Percentiles rank a stretch among this genome's conserved stretches.
Conservation (phyloP, 2,797 vertebrate species). For the Scarus forsteni region DNA sequence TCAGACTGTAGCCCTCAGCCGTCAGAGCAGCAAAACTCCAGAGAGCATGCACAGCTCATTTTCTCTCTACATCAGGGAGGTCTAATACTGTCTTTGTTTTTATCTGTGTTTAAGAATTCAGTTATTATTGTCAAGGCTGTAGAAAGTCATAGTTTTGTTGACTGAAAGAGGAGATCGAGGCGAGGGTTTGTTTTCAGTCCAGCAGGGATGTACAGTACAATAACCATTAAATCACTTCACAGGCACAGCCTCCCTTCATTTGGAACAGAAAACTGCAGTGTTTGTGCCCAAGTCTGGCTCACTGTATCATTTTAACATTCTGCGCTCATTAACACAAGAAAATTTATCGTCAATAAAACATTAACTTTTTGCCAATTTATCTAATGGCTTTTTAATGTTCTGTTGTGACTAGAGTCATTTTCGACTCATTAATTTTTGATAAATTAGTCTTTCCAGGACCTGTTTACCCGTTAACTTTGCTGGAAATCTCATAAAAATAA, state of each 20-base stretch:
- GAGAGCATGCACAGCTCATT: constrained; percentile 16
- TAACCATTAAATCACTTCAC: constrained; percentile 7
- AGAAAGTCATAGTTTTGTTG: constrained; percentile 3
- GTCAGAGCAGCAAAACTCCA: constrained; percentile 18
- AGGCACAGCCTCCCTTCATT: neutral
- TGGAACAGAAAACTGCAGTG: neutral
- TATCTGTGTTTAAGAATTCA: constrained; percentile 4
- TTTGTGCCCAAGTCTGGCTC: neutral
- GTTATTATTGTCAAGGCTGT: neutral
- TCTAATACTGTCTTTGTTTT: neutral
- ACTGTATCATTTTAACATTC: neutral
- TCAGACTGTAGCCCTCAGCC: constrained; percentile 29
- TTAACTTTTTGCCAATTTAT: neutral
- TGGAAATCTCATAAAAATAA: neutral
- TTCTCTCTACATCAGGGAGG: neutral
- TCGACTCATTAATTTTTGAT: neutral
- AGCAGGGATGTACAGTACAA: neutral
- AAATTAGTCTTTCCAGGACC: too few relatives aligned
- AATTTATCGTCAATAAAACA: neutral
- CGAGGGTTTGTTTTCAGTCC: constrained; percentile 12
- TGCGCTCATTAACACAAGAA: neutral
- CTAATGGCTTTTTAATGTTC: neutral
- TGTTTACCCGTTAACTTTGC: neutral
- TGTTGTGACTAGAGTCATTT: neutral
- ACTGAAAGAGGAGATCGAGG: constrained; percentile 12